Evolutionary conservation across 1,140 invertebrate species (phyloP).

Genomic region (Dendroctonus valens): DNA sequence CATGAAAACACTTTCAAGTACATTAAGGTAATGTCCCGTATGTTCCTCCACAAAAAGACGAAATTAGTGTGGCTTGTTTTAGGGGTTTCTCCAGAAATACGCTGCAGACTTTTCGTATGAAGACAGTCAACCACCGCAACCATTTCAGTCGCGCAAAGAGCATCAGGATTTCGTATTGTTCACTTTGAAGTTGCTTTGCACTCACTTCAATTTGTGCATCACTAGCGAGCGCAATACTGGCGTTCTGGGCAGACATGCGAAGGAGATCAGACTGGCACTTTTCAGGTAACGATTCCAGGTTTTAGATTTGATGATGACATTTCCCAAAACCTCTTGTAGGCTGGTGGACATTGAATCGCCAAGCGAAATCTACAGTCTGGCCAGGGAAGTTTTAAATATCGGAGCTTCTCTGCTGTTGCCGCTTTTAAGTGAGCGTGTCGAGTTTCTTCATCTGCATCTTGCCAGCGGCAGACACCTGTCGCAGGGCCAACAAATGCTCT

Average conservation of each 20-base stretch:
- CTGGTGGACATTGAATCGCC: slow-evolving; percentile 63
- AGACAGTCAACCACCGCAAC: slow-evolving; percentile 47
- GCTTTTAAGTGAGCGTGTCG: slow-evolving; percentile 59
- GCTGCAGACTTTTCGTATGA: slow-evolving; percentile 54
- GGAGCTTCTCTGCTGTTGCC: slow-evolving; percentile 63
- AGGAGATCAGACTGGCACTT: slow-evolving; percentile 57
- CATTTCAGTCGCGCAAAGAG: slow-evolving; percentile 55
- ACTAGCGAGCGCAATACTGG: slow-evolving; percentile 52
- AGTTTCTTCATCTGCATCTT: slow-evolving; percentile 59
- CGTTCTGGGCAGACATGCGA: slow-evolving; percentile 57
- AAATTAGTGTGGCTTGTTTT: slow-evolving; percentile 45
- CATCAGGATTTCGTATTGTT: slow-evolving; percentile 62
- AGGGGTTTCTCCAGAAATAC: slow-evolving; percentile 61
- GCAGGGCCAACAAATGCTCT: slow-evolving; percentile 62
- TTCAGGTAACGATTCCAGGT: slow-evolving; percentile 52
- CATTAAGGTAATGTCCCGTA: slow-evolving; percentile 13
- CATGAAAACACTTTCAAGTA: slow-evolving; percentile 60
- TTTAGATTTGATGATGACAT: background rate
- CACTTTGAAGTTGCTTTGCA: slow-evolving; percentile 59
- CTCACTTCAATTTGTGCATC: slow-evolving; percentile 61
- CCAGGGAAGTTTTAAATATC: slow-evolving; percentile 59
- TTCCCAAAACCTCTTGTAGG: slow-evolving; percentile 40
- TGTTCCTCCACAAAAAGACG: background rate
- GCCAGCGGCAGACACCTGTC: slow-evolving; percentile 58
- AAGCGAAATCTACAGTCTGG: slow-evolving; percentile 54